Base-by-base conservation (phyloP, 2,888 invertebrate genomes). In the Habrosyne pyritoides region DNA sequence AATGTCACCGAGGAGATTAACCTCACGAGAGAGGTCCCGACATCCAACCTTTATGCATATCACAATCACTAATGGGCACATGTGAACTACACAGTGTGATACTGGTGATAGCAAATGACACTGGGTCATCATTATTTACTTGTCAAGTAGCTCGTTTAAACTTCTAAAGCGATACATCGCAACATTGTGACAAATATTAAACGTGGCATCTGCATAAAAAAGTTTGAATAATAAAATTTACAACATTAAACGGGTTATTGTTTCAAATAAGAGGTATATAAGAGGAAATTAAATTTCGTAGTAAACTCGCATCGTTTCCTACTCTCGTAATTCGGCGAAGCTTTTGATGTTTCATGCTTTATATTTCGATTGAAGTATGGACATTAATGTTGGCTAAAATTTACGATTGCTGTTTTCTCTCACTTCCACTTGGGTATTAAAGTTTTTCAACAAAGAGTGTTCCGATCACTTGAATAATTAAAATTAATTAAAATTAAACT, bases 1-100 rank as follows among this genome's bases (percentile, higher is more conserved):
- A 83, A 84, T 83, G 82, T 81, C 79, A 68, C 67, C 69, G 60
- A 70, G 67, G 64, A 77, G 73, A 84, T 84, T 81, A 82, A 79
- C 75, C 76, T 75, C 65, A 59, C 61, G 49, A 22, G 62, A 69
- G 71, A 71, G 73, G 69, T 72, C 77, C 63, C 63, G 72, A 73
- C 71, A 66, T 69, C 61, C 59, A 69, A 73, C 71, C 75, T 71
- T 66, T 63, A 59, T 4, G 59, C 59, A 59, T 66, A 68, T 70
- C 67, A 64, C 68, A 68, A 69, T 69, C 65, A 67, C 64, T 64
- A 63, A 64, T 49, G 48, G 26, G 22, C 26, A 22, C 3, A 14
- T 8, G 18, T 46, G 46, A 46, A 46, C 18, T 46, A 24, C 47
- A 22, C 6, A 22, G 24, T n/a, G 21, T 7, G n/a, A 21, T n/a